These are phyloP conservation scores for Pachymerium ferrugineum DNA, from an alignment of 2,888 invertebrate species.

Conservation along the genomic window DNA sequence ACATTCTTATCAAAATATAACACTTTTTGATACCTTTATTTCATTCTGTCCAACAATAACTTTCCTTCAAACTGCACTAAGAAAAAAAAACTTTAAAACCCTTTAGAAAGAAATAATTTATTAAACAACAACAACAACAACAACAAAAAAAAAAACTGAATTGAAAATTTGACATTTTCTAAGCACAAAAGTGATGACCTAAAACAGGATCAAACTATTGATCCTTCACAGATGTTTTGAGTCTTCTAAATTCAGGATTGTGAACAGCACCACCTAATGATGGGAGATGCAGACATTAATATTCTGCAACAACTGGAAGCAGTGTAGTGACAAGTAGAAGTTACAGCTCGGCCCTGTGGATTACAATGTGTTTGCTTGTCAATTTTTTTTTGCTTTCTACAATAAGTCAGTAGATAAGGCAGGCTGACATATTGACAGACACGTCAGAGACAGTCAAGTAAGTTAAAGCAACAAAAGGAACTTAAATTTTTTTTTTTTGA, in stretches of 20 bases:
- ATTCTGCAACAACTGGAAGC: slow-evolving; percentile 10
- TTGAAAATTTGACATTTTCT: neutral
- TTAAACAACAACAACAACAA: no score
- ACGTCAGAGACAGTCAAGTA: neutral
- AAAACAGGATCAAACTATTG: neutral
- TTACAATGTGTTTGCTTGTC: neutral
- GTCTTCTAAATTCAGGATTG: neutral
- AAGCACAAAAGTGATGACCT: neutral
- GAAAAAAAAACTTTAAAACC: neutral
- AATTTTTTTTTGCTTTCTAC: neutral
- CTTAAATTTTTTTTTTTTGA: no score
- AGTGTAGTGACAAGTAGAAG: neutral
- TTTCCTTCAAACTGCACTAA: no score
- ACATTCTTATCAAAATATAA: neutral
- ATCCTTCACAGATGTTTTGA: neutral
- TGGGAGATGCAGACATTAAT: slow-evolving; percentile 24
- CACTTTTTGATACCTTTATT: no score
- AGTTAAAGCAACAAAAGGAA: neutral
- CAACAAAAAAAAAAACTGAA: neutral
- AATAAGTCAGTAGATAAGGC: neutral
- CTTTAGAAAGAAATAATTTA: no score
- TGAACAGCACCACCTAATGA: slow-evolving; percentile 27
- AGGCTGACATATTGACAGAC: neutral
- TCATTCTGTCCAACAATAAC: no score
- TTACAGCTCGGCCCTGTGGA: slow-evolving; percentile 29